phyloP scores from a whole-genome alignment of 2,797 vertebrate species.

The Diplodus sargus region DNA sequence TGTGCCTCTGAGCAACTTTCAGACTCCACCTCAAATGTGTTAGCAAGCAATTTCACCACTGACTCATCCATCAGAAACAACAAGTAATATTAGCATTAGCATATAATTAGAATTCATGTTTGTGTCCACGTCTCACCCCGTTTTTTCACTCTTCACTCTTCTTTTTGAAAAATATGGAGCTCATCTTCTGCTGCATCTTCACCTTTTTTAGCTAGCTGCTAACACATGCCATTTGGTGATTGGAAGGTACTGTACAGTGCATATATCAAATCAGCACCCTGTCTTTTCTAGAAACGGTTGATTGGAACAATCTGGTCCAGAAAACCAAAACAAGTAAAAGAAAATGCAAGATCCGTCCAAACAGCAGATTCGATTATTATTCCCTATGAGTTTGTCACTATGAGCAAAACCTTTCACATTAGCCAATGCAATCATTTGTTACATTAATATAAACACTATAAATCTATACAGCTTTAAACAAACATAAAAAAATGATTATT shows the following conservation, averaged over 20 bases:
- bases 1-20: no score
- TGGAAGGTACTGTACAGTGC: no score
- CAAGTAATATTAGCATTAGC: no score
- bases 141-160: no score
- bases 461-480: constrained; percentile 13
- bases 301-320: not conserved
- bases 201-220: not conserved
- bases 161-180: no score
- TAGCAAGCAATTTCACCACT: no score
- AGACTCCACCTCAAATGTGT: no score
- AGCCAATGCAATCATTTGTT: not conserved
- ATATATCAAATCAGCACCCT: not conserved
- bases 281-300: not conserved
- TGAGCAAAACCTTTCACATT: not conserved
- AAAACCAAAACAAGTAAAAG: not conserved
- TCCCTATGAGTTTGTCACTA: not conserved
- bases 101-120: no score
- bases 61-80: no score
- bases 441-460: not conserved
- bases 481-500: constrained; percentile 24
- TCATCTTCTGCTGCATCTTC: no score
- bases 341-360: not conserved
- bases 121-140: no score
- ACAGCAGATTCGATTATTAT: not conserved
- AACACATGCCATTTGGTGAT: not conserved